Conservation (phyloP, 2,113 vertebrate genomes). For the Atractosteus spatula region DNA sequence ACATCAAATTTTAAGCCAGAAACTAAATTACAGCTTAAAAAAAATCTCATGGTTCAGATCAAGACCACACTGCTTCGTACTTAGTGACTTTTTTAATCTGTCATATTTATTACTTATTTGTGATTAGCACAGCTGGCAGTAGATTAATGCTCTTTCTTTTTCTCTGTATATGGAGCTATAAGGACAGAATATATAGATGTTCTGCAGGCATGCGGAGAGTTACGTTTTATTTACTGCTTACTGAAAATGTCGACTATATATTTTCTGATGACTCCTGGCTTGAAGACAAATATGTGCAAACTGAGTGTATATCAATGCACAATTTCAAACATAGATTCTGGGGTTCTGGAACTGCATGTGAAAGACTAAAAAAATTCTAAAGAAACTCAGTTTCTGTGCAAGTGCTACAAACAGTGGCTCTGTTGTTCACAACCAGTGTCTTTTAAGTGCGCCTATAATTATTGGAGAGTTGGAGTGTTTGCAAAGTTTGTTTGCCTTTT, state of each 20-base stretch:
- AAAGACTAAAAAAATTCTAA: not conserved
- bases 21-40: not conserved
- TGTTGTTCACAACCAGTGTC: not conserved
- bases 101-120: slow-evolving; percentile 20
- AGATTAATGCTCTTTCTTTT: slow-evolving; percentile 1
- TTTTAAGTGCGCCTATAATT: not conserved
- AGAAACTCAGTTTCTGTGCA: not conserved
- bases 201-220: slow-evolving; percentile 14
- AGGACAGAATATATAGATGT: not conserved
- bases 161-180: not conserved
- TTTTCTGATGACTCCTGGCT: slow-evolving; percentile 20
- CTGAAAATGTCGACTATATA: slow-evolving; percentile 15
- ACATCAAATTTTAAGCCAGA: not conserved
- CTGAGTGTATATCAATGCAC: not conserved
- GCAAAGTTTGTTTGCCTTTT: not conserved
- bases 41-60: too few relatives aligned
- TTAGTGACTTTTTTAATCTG: not conserved
- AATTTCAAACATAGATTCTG: slow-evolving; percentile 2
- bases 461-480: not conserved
- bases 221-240: slow-evolving; percentile 13
- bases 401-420: not conserved
- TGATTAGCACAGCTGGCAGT: slow-evolving; percentile 1
- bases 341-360: slow-evolving; percentile 2
- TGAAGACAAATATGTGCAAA: slow-evolving; percentile 5
- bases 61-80: not conserved